Base-by-base conservation (phyloP, 2,797 vertebrate genomes). In the Bufotes viridis region DNA sequence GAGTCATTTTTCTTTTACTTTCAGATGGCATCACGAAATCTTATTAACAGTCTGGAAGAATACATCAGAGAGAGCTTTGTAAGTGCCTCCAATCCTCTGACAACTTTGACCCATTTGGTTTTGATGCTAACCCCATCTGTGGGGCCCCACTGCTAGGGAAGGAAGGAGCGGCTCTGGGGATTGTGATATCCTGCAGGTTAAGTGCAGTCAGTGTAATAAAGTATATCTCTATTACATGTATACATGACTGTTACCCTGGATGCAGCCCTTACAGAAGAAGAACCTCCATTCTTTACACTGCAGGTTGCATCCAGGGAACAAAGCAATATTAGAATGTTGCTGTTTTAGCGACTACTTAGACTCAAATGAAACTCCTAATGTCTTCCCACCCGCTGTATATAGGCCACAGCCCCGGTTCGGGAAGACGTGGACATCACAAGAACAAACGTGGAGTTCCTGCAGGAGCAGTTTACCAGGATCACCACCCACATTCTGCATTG, bases 51-150 rank as follows among this genome's bases (percentile, higher is more conserved):
- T 60, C 93, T 98, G 20, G 96, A 97, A 92, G 97, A 97, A 18
- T 97, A 97, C 22, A 96, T 98, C 84, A 95, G 95, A 0, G 97
- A 98, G 92, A 98, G 97, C 92, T 98, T 98, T 91, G 97, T 98
- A 92, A 96, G 97, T 96, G 57, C 4, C 26, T 0, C 34, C 29
- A 34, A 34, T 34, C 29, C 29, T 34, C 18, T 2, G 42, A 42
- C 42, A 42, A 42, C 42, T 42, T 42, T 42, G 4, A 42, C 6
- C 42, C 4, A 5, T 55, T 14, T 14, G 18, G 14, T 20, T 13
- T 2, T 26, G 34, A 42, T 53, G 51, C 34, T 49, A 3, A 1
- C n/a, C 24, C 12, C 7, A 55, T 49, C 24, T 26, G 3, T 29
- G 29, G 1, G 6, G 5, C 57, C 26, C 55, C 15, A 14, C 1